Base-by-base conservation (phyloP, 1,140 invertebrate genomes). In the Phenacoccus solenopsis region DNA sequence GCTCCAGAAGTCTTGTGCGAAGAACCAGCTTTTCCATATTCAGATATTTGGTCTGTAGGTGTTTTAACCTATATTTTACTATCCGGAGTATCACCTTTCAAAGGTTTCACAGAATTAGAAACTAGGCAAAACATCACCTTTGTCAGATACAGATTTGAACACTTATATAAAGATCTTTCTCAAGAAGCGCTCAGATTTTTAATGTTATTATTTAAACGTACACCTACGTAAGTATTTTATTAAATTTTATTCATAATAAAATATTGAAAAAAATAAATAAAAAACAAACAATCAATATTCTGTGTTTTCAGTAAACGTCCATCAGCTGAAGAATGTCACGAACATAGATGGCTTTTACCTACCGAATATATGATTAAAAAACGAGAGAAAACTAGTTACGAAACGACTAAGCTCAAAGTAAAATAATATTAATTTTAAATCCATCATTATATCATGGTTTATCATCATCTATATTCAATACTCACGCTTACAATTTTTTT, bases 21-120 rank as follows among this genome's bases (percentile, higher is more conserved):
- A 75, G 89, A 92, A 78, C 84, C 87, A 16, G 88, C 92, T 5
- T 90, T 87, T 76, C 89, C 89, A 1, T 90, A 95, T 76, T 92
- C 91, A 27, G 97, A 99, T 79, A 89, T 98, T 73, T 99, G 97
- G 97, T 90, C 90, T 67, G 82, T 98, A 24, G 97, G 94, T 24
- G 91, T 95, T 4, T 80, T 99, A 0, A 84, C 91, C 1, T 99
- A 98, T 80, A 83, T 97, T n/a, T 82, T 99, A 78, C 80, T 99
- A 30, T 96, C 94, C 13, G 97, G 97, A 10, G 86, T 87, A 10
- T 93, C 95, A 32, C 94, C 97, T 30, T 99, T 98, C 86, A 82
- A 84, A 67, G 94, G 93, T 4, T 82, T 83, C 24, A 88, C 87
- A 73, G 86, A 90, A 67, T 84, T 88, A 25, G 93, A 97, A 77